Evolutionary conservation across 2,888 invertebrate species (phyloP).

Genomic region (Polyommatus icarus): DNA sequence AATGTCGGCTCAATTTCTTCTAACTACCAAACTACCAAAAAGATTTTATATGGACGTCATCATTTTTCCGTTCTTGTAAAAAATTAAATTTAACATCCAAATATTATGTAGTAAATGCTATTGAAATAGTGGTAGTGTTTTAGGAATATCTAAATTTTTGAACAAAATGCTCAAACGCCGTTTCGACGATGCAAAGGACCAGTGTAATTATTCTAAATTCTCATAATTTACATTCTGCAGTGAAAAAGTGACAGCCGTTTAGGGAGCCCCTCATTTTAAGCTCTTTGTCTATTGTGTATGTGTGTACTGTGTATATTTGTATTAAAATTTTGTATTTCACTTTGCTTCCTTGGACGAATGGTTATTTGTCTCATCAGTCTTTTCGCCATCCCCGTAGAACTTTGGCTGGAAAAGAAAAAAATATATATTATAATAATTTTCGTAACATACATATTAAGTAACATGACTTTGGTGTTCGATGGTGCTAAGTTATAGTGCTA

Average conservation of each 20-base stretch:
- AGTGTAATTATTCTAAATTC: neutral
- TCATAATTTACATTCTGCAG: neutral
- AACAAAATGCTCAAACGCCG: neutral
- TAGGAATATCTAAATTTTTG: neutral
- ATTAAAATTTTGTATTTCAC: slow-evolving; percentile 46
- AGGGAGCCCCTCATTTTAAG: neutral
- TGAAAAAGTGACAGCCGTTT: neutral
- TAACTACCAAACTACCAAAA: neutral
- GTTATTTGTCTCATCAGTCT: slow-evolving; percentile 80
- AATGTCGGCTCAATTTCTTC: neutral
- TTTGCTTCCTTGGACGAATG: slow-evolving; percentile 77
- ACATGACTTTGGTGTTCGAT: neutral
- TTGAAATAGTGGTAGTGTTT: neutral
- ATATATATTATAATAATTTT: slow-evolving; percentile 28
- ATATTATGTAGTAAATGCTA: slow-evolving; percentile 1
- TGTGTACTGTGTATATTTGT: slow-evolving; percentile 39
- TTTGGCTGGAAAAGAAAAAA: slow-evolving; percentile 76
- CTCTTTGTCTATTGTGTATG: neutral
- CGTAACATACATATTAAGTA: neutral
- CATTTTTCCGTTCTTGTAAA: neutral
- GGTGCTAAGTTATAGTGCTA: neutral
- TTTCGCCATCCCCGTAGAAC: slow-evolving; percentile 83
- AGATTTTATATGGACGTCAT: neutral
- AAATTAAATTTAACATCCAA: neutral
- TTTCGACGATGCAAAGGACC: neutral